Percentiles rank a stretch among this genome's conserved stretches.
phyloP scores from a whole-genome alignment of 2,113 vertebrate genomes.

The Istiophorus platypterus region DNA sequence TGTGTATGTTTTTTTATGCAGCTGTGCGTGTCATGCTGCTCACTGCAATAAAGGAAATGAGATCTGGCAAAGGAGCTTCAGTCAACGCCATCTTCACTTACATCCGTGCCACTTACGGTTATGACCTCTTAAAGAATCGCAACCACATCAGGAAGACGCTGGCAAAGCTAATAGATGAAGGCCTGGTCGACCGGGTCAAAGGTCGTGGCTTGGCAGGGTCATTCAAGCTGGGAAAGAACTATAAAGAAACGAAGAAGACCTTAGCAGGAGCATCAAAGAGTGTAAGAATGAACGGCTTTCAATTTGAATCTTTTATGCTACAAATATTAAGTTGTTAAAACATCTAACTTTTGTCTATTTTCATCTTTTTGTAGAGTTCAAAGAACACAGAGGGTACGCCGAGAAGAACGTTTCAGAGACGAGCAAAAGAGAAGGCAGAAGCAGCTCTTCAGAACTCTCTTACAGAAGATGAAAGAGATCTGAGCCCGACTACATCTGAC shows the following conservation, averaged over 20 bases:
- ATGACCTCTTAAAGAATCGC: conserved; percentile 91
- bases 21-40: conserved; percentile 95
- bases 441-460: conserved; percentile 64
- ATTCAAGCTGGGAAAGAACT: conserved; percentile 96
- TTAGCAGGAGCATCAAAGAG: conserved; percentile 83
- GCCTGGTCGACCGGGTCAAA: conserved; percentile 92
- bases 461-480: conserved; percentile 64
- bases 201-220: conserved; percentile 95
- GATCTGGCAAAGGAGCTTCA: conserved; percentile 92
- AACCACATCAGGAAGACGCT: conserved; percentile 91
- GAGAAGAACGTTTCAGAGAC: conserved; percentile 77
- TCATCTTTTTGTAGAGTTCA: conserved; percentile 57
- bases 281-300: conserved; percentile 78
- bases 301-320: background rate
- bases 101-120: conserved; percentile 90
- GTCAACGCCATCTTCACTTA: conserved; percentile 94
- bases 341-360: background rate
- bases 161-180: conserved; percentile 90
- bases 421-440: conserved; percentile 77
- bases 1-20: conserved; percentile 78
- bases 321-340: background rate
- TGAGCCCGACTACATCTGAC: conserved; percentile 29
- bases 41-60: conserved; percentile 93
- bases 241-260: conserved; percentile 89
- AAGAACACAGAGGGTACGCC: conserved; percentile 61